Base-by-base conservation (phyloP, 1,140 invertebrate genomes). In the Bombus cullumanus region DNA sequence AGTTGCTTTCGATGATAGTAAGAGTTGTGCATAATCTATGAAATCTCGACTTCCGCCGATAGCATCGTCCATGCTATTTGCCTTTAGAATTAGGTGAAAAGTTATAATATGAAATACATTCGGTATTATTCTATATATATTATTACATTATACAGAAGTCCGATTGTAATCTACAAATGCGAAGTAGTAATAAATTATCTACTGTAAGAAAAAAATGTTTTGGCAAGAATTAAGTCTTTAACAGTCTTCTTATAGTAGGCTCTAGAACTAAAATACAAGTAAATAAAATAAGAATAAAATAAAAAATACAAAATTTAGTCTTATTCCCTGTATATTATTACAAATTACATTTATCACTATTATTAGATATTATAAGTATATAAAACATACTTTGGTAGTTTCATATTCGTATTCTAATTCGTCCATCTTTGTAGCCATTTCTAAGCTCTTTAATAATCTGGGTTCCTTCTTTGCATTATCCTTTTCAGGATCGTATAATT, bases 401-500 rank as follows among this genome's bases (percentile, higher is more conserved):
- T 73, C n/a, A 18, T 68, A 66, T 18, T 74, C 22, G 2, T 47
- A 62, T 22, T 85, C 75, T 8, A 57, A 25, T 8, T 62, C 39
- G 25, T 68, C 47, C 9, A 62, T 25, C 4, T 64, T 75, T 13
- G 64, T n/a, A 28, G 28, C 13, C 37, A n/a, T 37, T 15, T 31
- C 37, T 18, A 31, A 12, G 3, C 34, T 47, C 43, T 41, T 75
- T 0, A 47, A 43, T 3, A 37, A 13, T 43, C 5, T 81, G 71
- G 2, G 15, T 81, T 77, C 57, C n/a, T 64, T 3, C 31, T 80
- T 43, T 3, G n/a, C 18, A 22, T n/a, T 18, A 3, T 1, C 18
- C 69, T 83, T 79, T 72, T 86, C 53, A 5, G 95, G 92, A 88
- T 96, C 93, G 82, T 96, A 96, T 5, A 96, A 86, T 39, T 94